phyloP scores from a whole-genome alignment of 2,888 invertebrate genomes.

The Eilema sororculum region DNA sequence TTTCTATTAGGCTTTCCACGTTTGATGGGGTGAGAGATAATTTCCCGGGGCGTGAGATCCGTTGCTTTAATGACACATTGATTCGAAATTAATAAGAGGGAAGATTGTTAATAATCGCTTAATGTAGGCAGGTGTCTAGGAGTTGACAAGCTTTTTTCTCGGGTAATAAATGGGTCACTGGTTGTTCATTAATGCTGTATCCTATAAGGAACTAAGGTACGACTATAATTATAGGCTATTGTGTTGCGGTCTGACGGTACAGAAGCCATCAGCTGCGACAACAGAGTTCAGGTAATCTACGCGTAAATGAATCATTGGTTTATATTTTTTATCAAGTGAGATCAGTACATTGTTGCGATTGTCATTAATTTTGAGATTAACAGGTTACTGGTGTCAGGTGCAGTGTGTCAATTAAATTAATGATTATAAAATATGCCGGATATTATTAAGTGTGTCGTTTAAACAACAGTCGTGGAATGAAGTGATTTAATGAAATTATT shows the following conservation, averaged over 20 bases:
- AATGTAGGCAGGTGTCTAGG: slow-evolving; percentile 60
- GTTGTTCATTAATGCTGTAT: slow-evolving; percentile 43
- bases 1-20: slow-evolving; percentile 86
- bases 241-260: slow-evolving; percentile 22
- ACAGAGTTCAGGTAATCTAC: slow-evolving; percentile 44
- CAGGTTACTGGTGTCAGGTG: not conserved
- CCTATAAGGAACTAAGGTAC: slow-evolving; percentile 47
- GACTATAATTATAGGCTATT: slow-evolving; percentile 46
- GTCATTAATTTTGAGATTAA: slow-evolving; percentile 39
- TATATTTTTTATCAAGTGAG: slow-evolving; percentile 29
- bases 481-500: not conserved
- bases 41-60: slow-evolving; percentile 82
- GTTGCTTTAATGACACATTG: slow-evolving; percentile 78
- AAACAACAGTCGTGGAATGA: not conserved
- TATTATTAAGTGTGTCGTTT: not conserved
- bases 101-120: slow-evolving; percentile 33
- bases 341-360: slow-evolving; percentile 37
- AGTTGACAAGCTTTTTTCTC: slow-evolving; percentile 68
- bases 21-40: slow-evolving; percentile 85
- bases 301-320: slow-evolving; percentile 42
- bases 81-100: slow-evolving; percentile 85
- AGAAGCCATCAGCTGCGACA: slow-evolving; percentile 48
- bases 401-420: slow-evolving; percentile 9
- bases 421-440: not conserved
- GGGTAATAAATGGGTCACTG: slow-evolving; percentile 59